Percentiles rank a stretch among this genome's conserved stretches.
Evolutionary conservation across 1,140 invertebrate species (phyloP).

Genomic region (Carcinoscorpius rotundicauda): DNA sequence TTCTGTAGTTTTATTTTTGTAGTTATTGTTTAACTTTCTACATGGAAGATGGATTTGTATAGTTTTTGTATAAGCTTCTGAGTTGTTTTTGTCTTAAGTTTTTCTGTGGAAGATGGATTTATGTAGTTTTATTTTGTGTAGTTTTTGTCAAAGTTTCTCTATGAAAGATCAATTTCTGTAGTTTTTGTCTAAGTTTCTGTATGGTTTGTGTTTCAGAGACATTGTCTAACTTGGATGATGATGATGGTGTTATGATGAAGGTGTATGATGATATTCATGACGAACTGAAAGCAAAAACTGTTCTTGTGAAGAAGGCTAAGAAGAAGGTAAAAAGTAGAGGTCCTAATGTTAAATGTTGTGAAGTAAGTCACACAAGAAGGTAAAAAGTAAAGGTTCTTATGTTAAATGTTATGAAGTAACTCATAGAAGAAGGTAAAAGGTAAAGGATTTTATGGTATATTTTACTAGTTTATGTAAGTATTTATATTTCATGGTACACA

Average conservation of each 20-base stretch:
- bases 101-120: too few relatives aligned
- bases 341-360: too few relatives aligned
- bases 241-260: constrained; percentile 49
- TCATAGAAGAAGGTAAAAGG: constrained; percentile 2
- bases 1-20: too few relatives aligned
- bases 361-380: background rate
- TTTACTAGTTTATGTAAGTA: too few relatives aligned
- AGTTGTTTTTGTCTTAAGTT: too few relatives aligned
- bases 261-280: constrained; percentile 63
- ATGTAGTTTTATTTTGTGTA: too few relatives aligned
- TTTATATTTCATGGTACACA: too few relatives aligned
- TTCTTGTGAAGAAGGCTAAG: constrained; percentile 52
- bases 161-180: too few relatives aligned
- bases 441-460: constrained; percentile 6
- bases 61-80: too few relatives aligned
- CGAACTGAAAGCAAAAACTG: constrained; percentile 57
- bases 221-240: constrained; percentile 53
- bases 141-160: too few relatives aligned
- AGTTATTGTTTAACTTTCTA: too few relatives aligned
- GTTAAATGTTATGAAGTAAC: background rate
- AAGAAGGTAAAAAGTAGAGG: constrained; percentile 41
- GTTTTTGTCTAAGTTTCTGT: background rate
- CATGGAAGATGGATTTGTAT: too few relatives aligned
- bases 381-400: constrained; percentile 12
- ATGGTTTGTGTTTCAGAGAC: constrained; percentile 36